Percentiles rank a stretch among this genome's conserved stretches.
Conservation (phyloP, 2,113 vertebrate genomes). For the Phrynosoma platyrhinos region DNA sequence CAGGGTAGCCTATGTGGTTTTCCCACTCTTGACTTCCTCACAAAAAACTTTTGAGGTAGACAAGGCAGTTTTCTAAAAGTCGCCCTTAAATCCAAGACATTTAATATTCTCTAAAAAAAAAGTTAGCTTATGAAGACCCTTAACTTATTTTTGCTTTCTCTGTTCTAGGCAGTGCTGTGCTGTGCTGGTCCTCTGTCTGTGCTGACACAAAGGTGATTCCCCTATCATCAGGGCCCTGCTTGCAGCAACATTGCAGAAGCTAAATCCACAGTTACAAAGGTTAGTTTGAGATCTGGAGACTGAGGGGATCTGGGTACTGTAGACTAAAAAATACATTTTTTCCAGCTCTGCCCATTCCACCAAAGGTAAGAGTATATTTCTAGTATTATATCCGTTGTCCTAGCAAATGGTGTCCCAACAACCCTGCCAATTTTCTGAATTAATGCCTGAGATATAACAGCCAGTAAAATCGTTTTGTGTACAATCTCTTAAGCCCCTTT, state of each 20-base stretch:
- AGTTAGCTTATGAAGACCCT: neutral
- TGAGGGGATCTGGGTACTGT: neutral
- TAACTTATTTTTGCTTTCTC: neutral
- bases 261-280: constrained; percentile 70
- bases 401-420: neutral
- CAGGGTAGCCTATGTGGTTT: neutral
- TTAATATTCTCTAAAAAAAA: neutral
- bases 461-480: neutral
- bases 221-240: constrained; percentile 22
- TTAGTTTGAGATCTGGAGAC: constrained; percentile 50
- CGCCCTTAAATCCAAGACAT: no score
- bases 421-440: neutral
- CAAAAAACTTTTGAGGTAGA: neutral
- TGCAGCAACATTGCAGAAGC: constrained; percentile 57
- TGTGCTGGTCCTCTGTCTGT: constrained; percentile 53
- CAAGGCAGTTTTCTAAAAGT: neutral
- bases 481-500: neutral
- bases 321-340: neutral
- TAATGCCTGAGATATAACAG: neutral
- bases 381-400: neutral
- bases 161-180: constrained; percentile 57
- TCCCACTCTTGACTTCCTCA: neutral
- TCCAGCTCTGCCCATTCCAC: neutral
- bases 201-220: constrained; percentile 65
- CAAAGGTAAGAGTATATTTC: neutral